A percentile compares a stretch with the other conserved stretches of the same genome.
These are phyloP conservation scores for Brienomyrus brachyistius DNA, from an alignment of 2,113 vertebrate species.

Conservation along the genomic window DNA sequence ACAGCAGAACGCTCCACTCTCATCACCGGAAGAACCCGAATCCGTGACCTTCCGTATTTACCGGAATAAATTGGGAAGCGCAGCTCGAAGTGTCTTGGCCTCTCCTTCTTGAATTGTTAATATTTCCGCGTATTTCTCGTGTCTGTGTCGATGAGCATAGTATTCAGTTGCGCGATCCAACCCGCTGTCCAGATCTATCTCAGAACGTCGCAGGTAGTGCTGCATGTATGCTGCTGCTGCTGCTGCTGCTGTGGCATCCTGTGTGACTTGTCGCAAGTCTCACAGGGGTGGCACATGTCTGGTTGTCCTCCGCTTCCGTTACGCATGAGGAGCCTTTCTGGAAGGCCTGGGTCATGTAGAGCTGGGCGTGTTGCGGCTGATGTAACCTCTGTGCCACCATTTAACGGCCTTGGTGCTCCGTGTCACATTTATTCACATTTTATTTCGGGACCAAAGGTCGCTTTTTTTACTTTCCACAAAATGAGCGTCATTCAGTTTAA, in stretches of 20 bases:
- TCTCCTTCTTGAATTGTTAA: not conserved
- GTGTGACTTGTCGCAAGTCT: not conserved
- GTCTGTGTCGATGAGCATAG: not conserved
- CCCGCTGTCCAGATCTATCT: not conserved
- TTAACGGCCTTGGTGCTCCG: not conserved
- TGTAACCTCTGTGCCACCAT: not conserved
- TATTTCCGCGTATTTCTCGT: not conserved
- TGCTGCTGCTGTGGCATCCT: not conserved
- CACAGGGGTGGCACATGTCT: not conserved
- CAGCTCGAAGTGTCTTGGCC: not conserved
- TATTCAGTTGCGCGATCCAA: not conserved
- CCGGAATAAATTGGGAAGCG: slow-evolving; percentile 3
- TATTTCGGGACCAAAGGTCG: not conserved
- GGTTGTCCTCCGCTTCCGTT: not conserved
- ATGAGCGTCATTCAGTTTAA: not conserved
- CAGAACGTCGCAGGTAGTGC: not conserved
- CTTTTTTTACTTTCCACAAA: not conserved
- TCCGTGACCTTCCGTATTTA: not conserved
- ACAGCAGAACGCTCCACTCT: not conserved
- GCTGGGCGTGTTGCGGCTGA: not conserved
- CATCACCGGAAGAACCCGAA: not conserved
- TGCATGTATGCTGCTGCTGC: not conserved
- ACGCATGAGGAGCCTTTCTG: not conserved
- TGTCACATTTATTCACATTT: not conserved
- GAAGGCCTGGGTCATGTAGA: not conserved